A percentile compares a stretch with the other conserved stretches of the same genome.
These are phyloP conservation scores for Rhinoraja longicauda DNA, from an alignment of 2,797 vertebrate species.

Conservation along the genomic window DNA sequence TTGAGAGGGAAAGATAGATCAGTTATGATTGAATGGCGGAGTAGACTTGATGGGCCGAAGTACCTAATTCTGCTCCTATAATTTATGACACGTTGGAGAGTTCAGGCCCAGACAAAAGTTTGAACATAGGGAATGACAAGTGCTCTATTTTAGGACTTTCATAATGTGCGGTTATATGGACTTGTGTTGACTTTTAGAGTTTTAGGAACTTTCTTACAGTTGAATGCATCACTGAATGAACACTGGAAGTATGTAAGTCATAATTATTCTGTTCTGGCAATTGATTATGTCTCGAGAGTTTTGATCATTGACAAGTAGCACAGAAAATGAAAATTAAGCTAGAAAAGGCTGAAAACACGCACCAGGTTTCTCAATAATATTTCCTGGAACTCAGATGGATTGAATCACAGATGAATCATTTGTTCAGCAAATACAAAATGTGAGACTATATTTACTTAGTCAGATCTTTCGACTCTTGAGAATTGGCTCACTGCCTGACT, in stretches of 20 bases:
- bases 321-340: background rate
- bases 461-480: conserved; percentile 6
- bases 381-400: background rate
- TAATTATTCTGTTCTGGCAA: background rate
- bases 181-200: too few relatives aligned
- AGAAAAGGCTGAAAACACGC: background rate
- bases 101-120: too few relatives aligned
- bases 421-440: background rate
- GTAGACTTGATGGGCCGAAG: too few relatives aligned
- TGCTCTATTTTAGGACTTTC: too few relatives aligned
- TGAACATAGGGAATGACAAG: too few relatives aligned
- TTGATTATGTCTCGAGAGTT: background rate
- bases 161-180: too few relatives aligned
- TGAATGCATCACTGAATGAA: too few relatives aligned
- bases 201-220: too few relatives aligned
- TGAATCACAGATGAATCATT: background rate
- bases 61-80: too few relatives aligned
- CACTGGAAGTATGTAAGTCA: background rate
- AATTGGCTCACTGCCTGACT: background rate
- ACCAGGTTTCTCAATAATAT: background rate
- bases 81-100: too few relatives aligned
- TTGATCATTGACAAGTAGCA: background rate
- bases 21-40: too few relatives aligned
- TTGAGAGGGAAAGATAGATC: too few relatives aligned
- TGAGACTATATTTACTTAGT: background rate